phyloP scores from a whole-genome alignment of 1,140 invertebrate genomes.

The Musca domestica region DNA sequence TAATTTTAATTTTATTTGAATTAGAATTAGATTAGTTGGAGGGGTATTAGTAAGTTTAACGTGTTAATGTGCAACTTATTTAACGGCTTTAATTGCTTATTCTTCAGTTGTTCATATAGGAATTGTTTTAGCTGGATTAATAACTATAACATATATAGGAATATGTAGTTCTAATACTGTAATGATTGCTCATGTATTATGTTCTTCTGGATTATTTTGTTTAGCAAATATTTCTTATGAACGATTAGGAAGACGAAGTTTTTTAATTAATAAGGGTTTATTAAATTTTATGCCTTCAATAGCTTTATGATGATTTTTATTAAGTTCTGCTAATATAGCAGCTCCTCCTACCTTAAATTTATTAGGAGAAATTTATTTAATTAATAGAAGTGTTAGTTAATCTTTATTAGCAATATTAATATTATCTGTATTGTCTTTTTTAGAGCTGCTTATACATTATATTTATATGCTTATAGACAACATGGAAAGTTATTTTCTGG shows the following conservation, averaged over 20 bases:
- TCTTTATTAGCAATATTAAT: slow-evolving; percentile 57
- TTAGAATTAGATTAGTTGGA: slow-evolving; percentile 59
- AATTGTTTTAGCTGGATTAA: no score
- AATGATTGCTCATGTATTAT: slow-evolving; percentile 66
- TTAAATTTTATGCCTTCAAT: no score
- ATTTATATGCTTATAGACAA: slow-evolving; percentile 60
- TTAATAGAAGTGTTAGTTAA: slow-evolving; percentile 55
- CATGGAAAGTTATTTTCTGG: slow-evolving; percentile 57
- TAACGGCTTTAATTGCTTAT: no score
- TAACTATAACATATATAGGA: no score
- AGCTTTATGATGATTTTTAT: no score
- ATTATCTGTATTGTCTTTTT: slow-evolving; percentile 58
- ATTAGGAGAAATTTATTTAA: slow-evolving; percentile 56
- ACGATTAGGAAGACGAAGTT: not conserved
- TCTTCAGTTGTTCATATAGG: no score
- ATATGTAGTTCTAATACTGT: slow-evolving; percentile 57
- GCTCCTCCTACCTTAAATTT: slow-evolving; percentile 69
- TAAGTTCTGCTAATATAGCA: no score
- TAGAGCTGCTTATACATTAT: no score
- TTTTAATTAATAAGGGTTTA: not conserved
- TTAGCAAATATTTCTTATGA: no score
- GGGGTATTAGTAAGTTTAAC: no score
- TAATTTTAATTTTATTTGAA: slow-evolving; percentile 52
- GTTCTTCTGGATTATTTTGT: no score
- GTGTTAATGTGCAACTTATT: no score